phyloP scores from a whole-genome alignment of 2,113 vertebrate genomes.

The Dicerorhinus sumatrensis region DNA sequence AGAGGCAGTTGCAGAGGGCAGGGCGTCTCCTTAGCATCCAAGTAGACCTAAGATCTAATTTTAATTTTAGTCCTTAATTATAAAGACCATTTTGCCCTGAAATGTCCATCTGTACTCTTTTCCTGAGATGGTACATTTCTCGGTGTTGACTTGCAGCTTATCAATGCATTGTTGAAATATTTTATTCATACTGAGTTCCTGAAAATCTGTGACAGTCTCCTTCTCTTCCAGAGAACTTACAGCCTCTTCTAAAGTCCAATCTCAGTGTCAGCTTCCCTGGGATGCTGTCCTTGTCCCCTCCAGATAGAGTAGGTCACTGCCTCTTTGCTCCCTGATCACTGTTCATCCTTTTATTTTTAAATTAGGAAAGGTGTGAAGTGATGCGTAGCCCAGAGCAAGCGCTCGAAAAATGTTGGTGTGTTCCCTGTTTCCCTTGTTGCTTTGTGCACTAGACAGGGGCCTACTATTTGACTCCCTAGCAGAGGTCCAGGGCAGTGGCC shows the following conservation, averaged over 20 bases:
- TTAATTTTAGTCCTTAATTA: neutral
- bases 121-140: neutral
- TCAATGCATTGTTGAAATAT: accelerated
- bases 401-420: accelerated
- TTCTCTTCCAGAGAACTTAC: neutral
- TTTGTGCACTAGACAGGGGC: accelerated
- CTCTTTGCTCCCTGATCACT: neutral
- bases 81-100: neutral
- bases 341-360: neutral
- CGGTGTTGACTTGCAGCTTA: neutral
- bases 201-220: too few species aligned
- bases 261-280: neutral
- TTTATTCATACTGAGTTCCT: neutral
- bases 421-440: accelerated
- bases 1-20: neutral
- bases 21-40: neutral
- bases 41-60: neutral
- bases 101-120: accelerated
- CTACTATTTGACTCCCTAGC: neutral
- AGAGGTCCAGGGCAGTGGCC: accelerated
- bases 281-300: neutral
- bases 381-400: neutral
- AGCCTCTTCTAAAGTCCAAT: neutral
- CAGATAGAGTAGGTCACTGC: neutral
- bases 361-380: too few species aligned